Evolutionary conservation across 2,797 vertebrate species (phyloP).

Genomic region (Tragelaphus eurycerus): DNA sequence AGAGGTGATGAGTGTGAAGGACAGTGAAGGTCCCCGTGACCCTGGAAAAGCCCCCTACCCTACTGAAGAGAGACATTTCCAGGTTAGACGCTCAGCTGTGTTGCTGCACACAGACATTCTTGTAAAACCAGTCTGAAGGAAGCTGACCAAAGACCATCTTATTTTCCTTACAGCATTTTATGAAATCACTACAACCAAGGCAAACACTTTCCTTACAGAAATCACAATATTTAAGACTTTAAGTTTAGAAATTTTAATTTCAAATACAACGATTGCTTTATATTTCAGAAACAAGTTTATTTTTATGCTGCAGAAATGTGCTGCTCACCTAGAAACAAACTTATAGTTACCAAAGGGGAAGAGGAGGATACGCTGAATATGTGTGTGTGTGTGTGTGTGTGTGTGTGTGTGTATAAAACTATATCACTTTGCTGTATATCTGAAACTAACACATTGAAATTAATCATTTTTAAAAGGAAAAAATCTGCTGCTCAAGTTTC

Average conservation of each 20-base stretch:
- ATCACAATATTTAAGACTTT: not conserved
- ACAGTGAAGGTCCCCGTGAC: not conserved
- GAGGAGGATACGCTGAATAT: not conserved
- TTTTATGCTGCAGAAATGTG: not conserved
- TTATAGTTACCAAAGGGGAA: not conserved
- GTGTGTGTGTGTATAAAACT: too few relatives aligned
- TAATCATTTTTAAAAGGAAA: not conserved
- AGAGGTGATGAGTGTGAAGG: accelerated
- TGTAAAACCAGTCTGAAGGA: not conserved
- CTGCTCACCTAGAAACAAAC: not conserved
- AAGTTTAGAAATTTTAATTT: not conserved
- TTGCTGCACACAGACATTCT: accelerated
- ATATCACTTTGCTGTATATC: not conserved
- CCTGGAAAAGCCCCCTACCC: not conserved
- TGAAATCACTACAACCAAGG: not conserved
- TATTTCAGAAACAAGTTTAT: not conserved
- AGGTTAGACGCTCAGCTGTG: accelerated
- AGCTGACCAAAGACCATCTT: not conserved
- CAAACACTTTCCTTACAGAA: not conserved
- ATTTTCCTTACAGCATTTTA: not conserved
- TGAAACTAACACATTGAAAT: not conserved
- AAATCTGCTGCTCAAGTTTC: not conserved
- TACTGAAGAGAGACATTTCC: accelerated
- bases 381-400: not conserved
- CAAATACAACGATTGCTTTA: not conserved